Conservation (phyloP, 2,888 invertebrate genomes). For the Copidosoma aretas region DNA sequence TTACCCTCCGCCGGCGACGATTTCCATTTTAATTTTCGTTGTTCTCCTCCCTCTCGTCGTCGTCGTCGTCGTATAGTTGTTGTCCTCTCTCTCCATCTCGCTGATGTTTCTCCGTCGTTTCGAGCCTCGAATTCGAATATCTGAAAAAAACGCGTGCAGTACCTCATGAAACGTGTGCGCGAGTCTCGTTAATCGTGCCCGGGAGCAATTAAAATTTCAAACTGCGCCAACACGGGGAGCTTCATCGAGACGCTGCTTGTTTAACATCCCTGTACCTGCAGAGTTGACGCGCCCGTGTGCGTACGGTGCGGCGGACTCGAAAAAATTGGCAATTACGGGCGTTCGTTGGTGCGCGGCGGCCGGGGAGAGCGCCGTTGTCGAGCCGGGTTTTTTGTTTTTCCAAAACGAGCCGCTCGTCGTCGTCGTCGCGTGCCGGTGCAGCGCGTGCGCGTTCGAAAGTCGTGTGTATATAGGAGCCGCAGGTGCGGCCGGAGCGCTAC, state of each 20-base stretch:
- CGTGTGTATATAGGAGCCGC: constrained; percentile 1
- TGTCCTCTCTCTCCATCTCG: no score
- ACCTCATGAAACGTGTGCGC: not conserved
- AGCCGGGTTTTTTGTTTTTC: constrained; percentile 16
- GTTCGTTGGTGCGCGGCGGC: constrained; percentile 2
- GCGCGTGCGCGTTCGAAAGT: no score
- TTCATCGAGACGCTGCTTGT: no score
- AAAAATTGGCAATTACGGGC: not conserved
- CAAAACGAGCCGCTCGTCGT: constrained; percentile 18
- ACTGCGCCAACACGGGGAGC: not conserved
- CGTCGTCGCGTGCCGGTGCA: not conserved
- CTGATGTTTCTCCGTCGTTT: no score
- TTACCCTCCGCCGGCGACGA: not conserved
- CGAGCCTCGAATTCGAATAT: no score
- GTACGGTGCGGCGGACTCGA: not conserved
- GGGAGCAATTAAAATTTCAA: not conserved
- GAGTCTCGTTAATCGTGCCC: not conserved
- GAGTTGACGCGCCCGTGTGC: no score
- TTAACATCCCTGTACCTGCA: no score
- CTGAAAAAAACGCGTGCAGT: no score
- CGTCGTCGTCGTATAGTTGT: no score
- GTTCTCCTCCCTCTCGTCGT: no score
- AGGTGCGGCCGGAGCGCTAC: constrained; percentile 13
- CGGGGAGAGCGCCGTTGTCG: not conserved
- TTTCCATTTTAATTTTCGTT: not conserved